Evolutionary conservation across 1,140 invertebrate genomes (phyloP).

Genomic region (Medauroidea extradentata): DNA sequence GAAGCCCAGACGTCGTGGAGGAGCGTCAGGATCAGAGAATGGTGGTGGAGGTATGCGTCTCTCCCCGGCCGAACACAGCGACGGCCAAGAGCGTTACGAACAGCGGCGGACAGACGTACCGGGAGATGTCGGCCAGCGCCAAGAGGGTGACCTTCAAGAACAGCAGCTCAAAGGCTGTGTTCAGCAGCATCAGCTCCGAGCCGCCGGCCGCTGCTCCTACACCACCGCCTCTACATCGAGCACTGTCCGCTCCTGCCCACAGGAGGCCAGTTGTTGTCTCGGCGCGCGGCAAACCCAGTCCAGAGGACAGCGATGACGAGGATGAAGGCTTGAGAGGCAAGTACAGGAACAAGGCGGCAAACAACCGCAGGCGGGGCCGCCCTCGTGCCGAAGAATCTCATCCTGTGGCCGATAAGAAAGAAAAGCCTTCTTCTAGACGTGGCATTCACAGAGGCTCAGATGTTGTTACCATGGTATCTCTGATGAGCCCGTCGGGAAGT

Average conservation of each 20-base stretch:
- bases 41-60: not conserved
- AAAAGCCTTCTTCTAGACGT: not conserved
- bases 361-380: constrained; percentile 16
- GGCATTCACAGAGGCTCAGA: constrained; percentile 30
- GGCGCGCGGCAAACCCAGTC: not conserved
- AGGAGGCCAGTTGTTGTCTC: not conserved
- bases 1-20: no score
- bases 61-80: not conserved
- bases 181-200: constrained; percentile 4
- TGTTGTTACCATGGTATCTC: constrained; percentile 53
- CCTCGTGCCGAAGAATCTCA: not conserved
- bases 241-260: constrained; percentile 7
- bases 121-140: not conserved
- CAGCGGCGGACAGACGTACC: no score
- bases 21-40: not conserved
- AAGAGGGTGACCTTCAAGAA: constrained; percentile 10
- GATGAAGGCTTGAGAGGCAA: not conserved
- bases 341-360: constrained; percentile 3
- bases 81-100: no score
- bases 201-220: not conserved
- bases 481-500: constrained; percentile 50
- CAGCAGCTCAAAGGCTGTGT: constrained; percentile 1
- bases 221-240: not conserved
- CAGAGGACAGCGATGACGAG: constrained; percentile 24
- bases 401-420: not conserved